A percentile compares a stretch with the other conserved stretches of the same genome.
Conservation (phyloP, 2,888 invertebrate genomes). For the Dorcus hopei region DNA sequence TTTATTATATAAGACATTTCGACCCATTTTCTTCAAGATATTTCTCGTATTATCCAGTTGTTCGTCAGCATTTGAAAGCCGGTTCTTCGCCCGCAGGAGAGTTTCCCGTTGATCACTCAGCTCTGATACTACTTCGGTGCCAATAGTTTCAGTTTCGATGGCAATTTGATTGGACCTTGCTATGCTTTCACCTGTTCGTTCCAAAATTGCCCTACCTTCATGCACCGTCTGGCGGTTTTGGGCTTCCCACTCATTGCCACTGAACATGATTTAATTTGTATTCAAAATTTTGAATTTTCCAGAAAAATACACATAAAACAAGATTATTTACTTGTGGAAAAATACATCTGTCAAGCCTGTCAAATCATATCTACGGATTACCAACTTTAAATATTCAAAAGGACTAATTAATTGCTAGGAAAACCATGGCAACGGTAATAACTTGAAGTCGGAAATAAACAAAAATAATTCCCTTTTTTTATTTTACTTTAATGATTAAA, state of each 20-base stretch:
- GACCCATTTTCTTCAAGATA: conserved; percentile 64
- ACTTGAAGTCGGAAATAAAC: no score
- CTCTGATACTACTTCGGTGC: conserved; percentile 72
- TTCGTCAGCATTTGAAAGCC: conserved; percentile 69
- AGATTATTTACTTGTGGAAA: no score
- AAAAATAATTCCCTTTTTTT: no score
- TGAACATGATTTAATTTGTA: no score
- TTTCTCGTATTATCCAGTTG: conserved; percentile 63
- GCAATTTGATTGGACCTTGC: conserved; percentile 70
- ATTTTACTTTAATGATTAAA: no score
- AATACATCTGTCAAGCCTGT: no score
- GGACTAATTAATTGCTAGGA: no score
- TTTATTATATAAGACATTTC: conserved; percentile 73
- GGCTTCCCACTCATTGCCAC: conserved; percentile 50
- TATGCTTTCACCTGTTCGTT: conserved; percentile 62
- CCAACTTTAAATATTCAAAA: no score
- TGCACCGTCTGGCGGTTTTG: conserved; percentile 57
- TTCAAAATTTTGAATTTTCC: no score
- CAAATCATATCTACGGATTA: no score
- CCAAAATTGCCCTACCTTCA: conserved; percentile 56
- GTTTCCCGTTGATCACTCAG: conserved; percentile 74
- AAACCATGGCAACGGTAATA: no score
- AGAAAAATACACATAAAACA: no score
- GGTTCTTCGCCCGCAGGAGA: conserved; percentile 61
- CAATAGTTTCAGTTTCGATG: conserved; percentile 77